Percentiles rank a stretch among this genome's conserved stretches.
Evolutionary conservation across 2,113 vertebrate genomes (phyloP).

Genomic region (Pantherophis guttatus): DNA sequence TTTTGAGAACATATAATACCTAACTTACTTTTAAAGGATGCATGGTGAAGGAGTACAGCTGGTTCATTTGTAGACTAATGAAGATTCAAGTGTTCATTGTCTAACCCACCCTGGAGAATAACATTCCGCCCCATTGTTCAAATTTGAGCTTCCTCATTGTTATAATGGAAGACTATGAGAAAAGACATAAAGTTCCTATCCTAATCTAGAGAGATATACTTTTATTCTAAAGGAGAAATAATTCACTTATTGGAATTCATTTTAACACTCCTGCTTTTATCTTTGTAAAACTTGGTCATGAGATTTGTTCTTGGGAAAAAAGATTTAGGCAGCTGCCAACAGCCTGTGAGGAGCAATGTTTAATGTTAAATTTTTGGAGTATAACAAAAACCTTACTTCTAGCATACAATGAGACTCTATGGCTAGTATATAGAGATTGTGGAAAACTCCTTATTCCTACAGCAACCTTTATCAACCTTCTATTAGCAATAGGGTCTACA

Average conservation of each 20-base stretch:
- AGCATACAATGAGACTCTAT: not conserved
- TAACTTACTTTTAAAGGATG: not conserved
- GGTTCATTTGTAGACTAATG: not conserved
- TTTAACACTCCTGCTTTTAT: not conserved
- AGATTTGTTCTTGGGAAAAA: not conserved
- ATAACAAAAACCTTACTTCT: not conserved
- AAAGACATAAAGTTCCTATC: not conserved
- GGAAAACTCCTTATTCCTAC: not conserved
- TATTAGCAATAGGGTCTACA: not conserved
- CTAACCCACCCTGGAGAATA: not conserved
- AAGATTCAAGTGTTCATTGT: not conserved
- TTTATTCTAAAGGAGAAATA: not conserved
- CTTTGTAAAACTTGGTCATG: not conserved
- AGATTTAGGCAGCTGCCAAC: not conserved
- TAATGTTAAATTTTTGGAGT: not conserved
- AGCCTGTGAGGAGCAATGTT: not conserved
- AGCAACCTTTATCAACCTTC: not conserved
- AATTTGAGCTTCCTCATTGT: not conserved
- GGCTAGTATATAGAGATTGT: not conserved
- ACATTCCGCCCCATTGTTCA: not conserved
- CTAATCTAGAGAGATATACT: not conserved
- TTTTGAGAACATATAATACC: not conserved
- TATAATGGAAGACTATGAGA: not conserved
- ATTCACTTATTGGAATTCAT: not conserved
- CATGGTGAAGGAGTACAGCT: not conserved